Evolutionary conservation across 2,888 invertebrate genomes (phyloP), one percentile per base, ranked within the genome.

Genomic region (Cylindroiulus punctatus): DNA sequence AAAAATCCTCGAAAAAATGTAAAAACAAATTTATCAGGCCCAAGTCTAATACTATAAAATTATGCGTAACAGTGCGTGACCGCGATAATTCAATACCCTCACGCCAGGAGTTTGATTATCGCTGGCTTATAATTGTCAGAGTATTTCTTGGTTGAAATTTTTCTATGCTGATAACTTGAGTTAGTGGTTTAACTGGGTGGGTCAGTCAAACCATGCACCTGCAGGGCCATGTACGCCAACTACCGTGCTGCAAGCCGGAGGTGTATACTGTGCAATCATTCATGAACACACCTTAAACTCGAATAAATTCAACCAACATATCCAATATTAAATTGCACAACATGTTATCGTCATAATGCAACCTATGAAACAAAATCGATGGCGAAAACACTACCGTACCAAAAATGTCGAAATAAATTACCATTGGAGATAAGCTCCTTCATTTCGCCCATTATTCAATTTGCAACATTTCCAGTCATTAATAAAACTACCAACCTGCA

Each of bases 61-160:
- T 12, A 26, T 8, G 65, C 65, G 44, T 26, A 65, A 10, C 26
- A 57, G 0, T 5, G 65, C 65, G 65, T 65, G 65, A 65, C 65
- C 26, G 65, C 65, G 65, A 65, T 65, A 65, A 65, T 65, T 65
- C 65, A 26, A 26, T 26, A 65, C 65, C 26, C 26, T 65, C 65
- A 26, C 5, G n/a, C 19, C 26, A 26, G 65, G 65, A 65, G n/a
- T 65, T 10, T 65, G 65, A 57, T 57, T 10, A n/a, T n/a, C 5
- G 65, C 65, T n/a, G 26, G 8, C n/a, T 65, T 65, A 26, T 65
- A 65, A 65, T 65, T 65, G 26, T 10, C 1, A 65, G 26, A 8
- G 65, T 65, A n/a, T 52, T 44, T 44, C 36, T 44, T 44, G 10
- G 17, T 44, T 44, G 44, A 10, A 44, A 8, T 44, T 44, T 17